Conservation (phyloP, 1,140 invertebrate species). For the Nymphalis io region DNA sequence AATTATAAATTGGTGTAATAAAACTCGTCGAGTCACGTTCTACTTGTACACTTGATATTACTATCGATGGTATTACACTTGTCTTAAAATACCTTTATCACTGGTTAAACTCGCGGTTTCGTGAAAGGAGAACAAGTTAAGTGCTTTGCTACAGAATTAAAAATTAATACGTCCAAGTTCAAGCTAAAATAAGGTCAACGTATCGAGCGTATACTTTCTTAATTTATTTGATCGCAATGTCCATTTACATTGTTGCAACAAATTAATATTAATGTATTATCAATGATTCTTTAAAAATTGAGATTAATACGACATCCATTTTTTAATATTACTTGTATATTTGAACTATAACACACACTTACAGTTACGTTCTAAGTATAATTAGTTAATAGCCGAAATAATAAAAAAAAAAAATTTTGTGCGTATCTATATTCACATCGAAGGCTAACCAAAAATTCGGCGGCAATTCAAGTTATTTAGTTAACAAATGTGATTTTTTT, state of each 20-base stretch:
- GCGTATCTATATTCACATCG: too few species aligned
- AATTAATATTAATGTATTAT: too few species aligned
- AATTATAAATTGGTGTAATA: conserved; percentile 31
- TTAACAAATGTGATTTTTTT: too few species aligned
- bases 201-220: background rate
- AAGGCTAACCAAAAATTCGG: too few species aligned
- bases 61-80: conserved; percentile 28
- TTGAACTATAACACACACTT: background rate
- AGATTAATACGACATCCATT: too few species aligned
- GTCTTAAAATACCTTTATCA: conserved; percentile 31
- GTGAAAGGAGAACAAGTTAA: conserved; percentile 50
- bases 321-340: too few species aligned
- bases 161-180: conserved; percentile 16
- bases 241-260: too few species aligned
- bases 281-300: too few species aligned
- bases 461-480: too few species aligned
- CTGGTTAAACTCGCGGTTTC: conserved; percentile 5
- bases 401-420: too few species aligned
- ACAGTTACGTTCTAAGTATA: background rate
- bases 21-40: conserved; percentile 25
- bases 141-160: conserved; percentile 40
- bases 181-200: conserved; percentile 21
- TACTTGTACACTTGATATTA: conserved; percentile 28
- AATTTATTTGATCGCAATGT: background rate
- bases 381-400: too few species aligned